Percentiles rank a stretch among this genome's conserved stretches.
phyloP scores from a whole-genome alignment of 2,113 vertebrate species.

The Carettochelys insculpta region DNA sequence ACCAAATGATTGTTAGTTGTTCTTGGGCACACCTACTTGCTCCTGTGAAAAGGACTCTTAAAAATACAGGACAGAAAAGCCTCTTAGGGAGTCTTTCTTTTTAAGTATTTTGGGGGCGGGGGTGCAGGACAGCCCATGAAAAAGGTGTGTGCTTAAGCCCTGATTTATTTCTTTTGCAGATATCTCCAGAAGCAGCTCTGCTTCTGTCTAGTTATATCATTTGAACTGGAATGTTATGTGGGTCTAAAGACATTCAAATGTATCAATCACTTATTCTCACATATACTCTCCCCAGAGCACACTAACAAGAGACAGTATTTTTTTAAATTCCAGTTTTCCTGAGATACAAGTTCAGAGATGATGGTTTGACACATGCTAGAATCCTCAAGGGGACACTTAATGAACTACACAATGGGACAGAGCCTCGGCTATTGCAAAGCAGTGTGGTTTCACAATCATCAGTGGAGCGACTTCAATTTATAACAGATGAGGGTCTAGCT shows the following conservation, averaged over 20 bases:
- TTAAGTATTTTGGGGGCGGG: background rate
- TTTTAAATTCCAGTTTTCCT: background rate
- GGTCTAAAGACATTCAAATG: conserved; percentile 45
- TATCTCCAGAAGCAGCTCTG: conserved; percentile 58
- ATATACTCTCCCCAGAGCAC: background rate
- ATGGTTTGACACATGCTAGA: background rate
- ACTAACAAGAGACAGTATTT: conserved; percentile 14
- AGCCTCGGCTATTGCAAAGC: background rate
- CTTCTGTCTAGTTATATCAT: conserved; percentile 47
- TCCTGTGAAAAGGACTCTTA: background rate
- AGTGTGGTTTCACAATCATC: background rate
- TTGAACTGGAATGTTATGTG: conserved; percentile 28
- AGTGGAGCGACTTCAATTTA: background rate
- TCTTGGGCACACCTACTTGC: background rate
- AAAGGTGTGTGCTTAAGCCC: background rate
- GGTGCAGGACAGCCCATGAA: background rate
- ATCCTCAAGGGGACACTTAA: background rate
- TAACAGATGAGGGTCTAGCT: conserved; percentile 36
- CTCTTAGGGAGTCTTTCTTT: background rate
- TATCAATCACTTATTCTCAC: background rate
- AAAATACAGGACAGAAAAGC: background rate
- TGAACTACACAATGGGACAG: background rate
- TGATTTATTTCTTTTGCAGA: background rate
- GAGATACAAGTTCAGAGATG: conserved; percentile 36
- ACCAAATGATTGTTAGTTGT: background rate